A percentile compares a stretch with the other conserved stretches of the same genome.
These are phyloP conservation scores for Herpailurus yagouaroundi DNA, from an alignment of 2,113 vertebrate species.

Conservation along the genomic window DNA sequence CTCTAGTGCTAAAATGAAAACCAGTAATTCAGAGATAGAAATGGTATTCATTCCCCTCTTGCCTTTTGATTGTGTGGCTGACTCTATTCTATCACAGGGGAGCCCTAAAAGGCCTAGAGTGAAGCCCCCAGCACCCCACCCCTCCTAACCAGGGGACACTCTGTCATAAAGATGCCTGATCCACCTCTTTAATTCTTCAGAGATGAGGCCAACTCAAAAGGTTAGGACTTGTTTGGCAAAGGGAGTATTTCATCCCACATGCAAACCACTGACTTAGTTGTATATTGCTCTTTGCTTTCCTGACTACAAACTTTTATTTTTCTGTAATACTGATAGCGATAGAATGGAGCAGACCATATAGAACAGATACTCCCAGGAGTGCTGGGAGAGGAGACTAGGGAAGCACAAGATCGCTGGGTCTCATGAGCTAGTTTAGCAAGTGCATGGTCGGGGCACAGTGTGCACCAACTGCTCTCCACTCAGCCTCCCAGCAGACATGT, in stretches of 20 bases:
- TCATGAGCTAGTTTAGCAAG: neutral
- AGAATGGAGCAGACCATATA: neutral
- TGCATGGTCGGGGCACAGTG: no score
- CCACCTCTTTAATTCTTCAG: neutral
- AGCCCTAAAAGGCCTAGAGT: neutral
- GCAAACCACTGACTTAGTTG: neutral
- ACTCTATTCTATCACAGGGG: neutral
- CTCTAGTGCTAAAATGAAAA: neutral
- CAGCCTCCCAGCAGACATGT: neutral
- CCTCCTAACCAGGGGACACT: neutral
- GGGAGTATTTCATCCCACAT: neutral
- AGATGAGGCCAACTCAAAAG: neutral
- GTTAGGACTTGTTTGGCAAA: neutral
- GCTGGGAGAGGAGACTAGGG: neutral
- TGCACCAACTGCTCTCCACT: fast-evolving
- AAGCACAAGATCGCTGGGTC: no score
- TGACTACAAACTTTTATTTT: neutral
- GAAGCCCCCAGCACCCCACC: neutral
- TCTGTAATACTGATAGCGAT: neutral
- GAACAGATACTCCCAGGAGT: neutral
- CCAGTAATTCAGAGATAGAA: neutral
- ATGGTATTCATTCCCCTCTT: neutral
- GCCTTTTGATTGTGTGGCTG: neutral
- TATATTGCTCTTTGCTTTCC: neutral
- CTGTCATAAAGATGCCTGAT: neutral